These are phyloP conservation scores for Sinhomidia bicolor DNA, from an alignment of 2,888 invertebrate species.

Conservation along the genomic window DNA sequence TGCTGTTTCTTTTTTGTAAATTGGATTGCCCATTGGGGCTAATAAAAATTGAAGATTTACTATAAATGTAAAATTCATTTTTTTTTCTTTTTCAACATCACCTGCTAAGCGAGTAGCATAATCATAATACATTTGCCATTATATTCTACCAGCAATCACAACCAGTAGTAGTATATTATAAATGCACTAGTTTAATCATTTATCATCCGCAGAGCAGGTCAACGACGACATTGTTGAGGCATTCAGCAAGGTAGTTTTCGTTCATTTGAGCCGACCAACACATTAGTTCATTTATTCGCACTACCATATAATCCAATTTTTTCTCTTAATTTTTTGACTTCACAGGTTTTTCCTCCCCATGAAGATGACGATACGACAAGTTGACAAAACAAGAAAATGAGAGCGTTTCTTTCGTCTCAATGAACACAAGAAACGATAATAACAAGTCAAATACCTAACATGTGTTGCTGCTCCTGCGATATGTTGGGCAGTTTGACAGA, in stretches of 20 bases:
- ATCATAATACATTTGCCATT: background rate
- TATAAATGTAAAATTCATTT: conserved; percentile 51
- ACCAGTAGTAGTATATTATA: background rate
- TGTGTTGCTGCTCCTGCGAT: conserved; percentile 30
- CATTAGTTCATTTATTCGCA: background rate
- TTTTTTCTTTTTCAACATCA: background rate
- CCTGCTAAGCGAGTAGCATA: background rate
- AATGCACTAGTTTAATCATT: conserved; percentile 56
- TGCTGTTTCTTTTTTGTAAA: conserved; percentile 14
- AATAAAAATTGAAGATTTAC: conserved; percentile 60
- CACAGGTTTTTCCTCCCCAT: conserved; percentile 50
- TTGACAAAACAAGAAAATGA: conserved; percentile 62
- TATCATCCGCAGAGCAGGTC: conserved; percentile 53
- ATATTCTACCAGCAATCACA: background rate
- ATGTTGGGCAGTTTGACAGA: conserved; percentile 64
- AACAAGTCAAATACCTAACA: conserved; percentile 52
- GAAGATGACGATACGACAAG: conserved; percentile 33
- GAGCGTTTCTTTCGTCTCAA: conserved; percentile 52
- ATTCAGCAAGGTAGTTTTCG: conserved; percentile 49
- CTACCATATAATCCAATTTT: conserved; percentile 35
- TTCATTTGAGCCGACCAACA: background rate
- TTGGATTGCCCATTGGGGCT: conserved; percentile 25
- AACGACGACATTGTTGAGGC: conserved; percentile 66
- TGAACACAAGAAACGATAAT: conserved; percentile 45
- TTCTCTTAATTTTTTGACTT: conserved; percentile 47